Conservation (phyloP, 2,113 vertebrate species). For the Lathamus discolor region DNA sequence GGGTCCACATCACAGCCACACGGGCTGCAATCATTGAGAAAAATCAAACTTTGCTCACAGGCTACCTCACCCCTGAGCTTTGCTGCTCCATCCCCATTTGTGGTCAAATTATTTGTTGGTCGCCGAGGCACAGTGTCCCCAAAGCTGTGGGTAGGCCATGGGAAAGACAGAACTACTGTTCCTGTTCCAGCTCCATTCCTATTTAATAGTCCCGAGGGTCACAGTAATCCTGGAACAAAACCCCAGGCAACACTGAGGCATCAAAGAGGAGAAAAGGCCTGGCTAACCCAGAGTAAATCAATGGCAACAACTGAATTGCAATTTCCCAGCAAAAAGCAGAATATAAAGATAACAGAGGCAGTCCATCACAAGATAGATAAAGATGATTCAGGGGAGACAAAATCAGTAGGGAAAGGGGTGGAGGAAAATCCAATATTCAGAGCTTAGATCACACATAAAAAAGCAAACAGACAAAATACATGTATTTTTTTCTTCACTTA, state of each 20-base stretch:
- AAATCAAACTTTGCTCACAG: not conserved
- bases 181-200: not conserved
- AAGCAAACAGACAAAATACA: not conserved
- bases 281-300: not conserved
- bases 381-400: not conserved
- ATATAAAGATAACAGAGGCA: not conserved
- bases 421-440: not conserved
- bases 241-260: not conserved
- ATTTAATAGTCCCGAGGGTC: not conserved
- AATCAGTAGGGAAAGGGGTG: not conserved
- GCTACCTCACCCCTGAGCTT: not conserved
- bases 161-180: not conserved
- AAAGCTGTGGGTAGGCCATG: not conserved
- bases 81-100: not conserved
- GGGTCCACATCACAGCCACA: rapidly evolving
- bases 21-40: rapidly evolving
- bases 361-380: not conserved
- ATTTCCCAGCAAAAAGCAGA: not conserved
- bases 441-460: not conserved
- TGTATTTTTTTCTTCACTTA: not conserved
- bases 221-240: not conserved
- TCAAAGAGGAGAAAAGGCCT: not conserved
- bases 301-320: not conserved
- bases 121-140: not conserved
- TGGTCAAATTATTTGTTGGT: not conserved